Evolutionary conservation across 2,113 vertebrate genomes (phyloP).

Genomic region (Delphinapterus leucas): DNA sequence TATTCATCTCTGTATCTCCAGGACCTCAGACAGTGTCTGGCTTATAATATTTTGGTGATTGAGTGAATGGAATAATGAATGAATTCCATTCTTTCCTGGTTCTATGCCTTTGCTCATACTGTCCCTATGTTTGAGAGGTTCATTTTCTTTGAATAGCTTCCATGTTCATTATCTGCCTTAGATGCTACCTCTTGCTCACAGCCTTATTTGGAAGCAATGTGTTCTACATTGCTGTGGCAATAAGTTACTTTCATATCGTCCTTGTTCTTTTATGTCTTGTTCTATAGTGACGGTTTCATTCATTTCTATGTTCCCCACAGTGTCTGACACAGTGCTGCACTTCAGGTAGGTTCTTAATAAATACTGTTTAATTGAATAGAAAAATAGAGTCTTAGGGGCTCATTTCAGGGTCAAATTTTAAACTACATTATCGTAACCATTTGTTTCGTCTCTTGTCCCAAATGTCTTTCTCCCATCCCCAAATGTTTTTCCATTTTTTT

Average conservation of each 20-base stretch:
- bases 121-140: not conserved
- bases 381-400: not conserved
- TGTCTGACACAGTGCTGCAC: not conserved
- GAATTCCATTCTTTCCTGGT: fast-evolving
- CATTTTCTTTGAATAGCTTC: not conserved
- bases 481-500: not conserved
- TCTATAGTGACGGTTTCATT: not conserved
- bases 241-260: not conserved
- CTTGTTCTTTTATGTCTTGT: not conserved
- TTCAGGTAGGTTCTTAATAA: not conserved
- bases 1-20: not conserved
- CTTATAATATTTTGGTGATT: not conserved
- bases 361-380: not conserved
- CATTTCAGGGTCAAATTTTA: not conserved
- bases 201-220: not conserved
- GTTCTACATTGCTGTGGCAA: not conserved
- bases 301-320: not conserved
- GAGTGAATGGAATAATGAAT: not conserved
- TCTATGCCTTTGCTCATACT: not conserved
- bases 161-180: not conserved
- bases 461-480: not conserved
- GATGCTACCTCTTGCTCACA: not conserved
- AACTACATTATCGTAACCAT: not conserved
- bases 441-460: not conserved
- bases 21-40: not conserved